Evolutionary conservation across 53 echinoderm and acorn worm genomes (phyloP), one percentile per base, ranked within the genome.

Genomic region (Actinopyga echinites): DNA sequence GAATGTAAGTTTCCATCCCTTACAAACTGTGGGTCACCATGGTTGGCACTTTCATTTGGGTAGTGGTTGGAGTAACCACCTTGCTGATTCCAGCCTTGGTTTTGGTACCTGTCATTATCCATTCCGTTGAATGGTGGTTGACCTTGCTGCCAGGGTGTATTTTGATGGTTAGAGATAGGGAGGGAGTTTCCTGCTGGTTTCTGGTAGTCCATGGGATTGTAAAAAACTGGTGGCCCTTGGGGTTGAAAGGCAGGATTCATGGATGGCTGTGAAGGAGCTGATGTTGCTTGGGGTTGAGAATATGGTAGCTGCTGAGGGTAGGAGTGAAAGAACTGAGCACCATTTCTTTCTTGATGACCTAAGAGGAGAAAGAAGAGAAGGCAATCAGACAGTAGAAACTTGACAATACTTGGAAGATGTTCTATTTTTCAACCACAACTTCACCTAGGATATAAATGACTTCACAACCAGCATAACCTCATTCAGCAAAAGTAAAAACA

Each of bases 161-260:
- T 44, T 34, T 71, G 71, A 71, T 71, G 25, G 77, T 56, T 77
- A 32, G 77, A 26, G 31, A 56, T n/a, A 12, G 77, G 77, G 6
- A 32, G 77, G 56, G 28, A 28, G 28, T 54, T 77, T 30, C 56
- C 77, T 33, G 56, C 56, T 23, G 54, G 34, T 33, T 77, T 77
- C 13, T 77, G 77, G 56, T 77, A 77, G 56, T 54, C 77, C 77
- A 77, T 77, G 21, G 77, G 77, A 31, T 77, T 77, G 32, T 54
- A 77, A 54, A 77, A 77, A 30, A 77, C 77, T 77, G 77, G 77
- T 30, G 77, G 77, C 30, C 77, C 77, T 56, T 77, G 77, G 20
- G 77, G 77, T 33, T 77, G 77, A 30, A 77, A 77, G 30, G 77
- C 77, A 30, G 77, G 77, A 77, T 77, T 77, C 77, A 77, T 77